These are phyloP conservation scores for Drosophila neotestacea DNA, from an alignment of 2,888 invertebrate genomes.

Conservation along the genomic window DNA sequence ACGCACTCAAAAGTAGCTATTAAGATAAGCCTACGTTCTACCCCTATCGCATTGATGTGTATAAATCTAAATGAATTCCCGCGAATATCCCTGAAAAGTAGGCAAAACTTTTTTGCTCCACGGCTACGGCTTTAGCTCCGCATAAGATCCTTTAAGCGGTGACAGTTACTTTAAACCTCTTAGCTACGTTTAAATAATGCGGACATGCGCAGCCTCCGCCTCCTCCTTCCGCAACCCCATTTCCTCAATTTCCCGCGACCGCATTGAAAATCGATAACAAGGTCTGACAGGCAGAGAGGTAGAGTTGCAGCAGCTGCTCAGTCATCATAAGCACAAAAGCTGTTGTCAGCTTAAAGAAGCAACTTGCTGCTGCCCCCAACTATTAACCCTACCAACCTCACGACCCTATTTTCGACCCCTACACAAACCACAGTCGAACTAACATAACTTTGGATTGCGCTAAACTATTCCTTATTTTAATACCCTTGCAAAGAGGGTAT, in stretches of 20 bases:
- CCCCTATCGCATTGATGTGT: neutral
- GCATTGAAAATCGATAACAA: conserved; percentile 67
- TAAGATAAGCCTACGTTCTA: conserved; percentile 6
- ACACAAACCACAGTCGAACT: neutral
- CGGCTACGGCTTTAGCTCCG: conserved; percentile 3
- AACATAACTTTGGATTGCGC: conserved; percentile 39
- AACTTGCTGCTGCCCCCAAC: neutral
- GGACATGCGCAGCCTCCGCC: conserved; percentile 18
- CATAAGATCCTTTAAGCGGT: conserved; percentile 17
- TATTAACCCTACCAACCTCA: neutral
- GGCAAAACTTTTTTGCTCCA: conserved; percentile 14
- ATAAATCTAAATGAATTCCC: conserved; percentile 17
- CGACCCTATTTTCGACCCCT: neutral
- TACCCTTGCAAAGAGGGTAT: no score
- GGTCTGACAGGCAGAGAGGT: conserved; percentile 3
- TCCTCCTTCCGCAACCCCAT: neutral
- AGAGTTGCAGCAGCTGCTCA: conserved; percentile 7
- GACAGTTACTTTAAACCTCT: conserved; percentile 42
- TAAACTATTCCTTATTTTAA: conserved; percentile 37
- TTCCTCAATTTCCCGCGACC: conserved; percentile 12
- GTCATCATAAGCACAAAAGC: conserved; percentile 52
- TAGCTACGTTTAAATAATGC: conserved; percentile 31
- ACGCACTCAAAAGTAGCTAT: conserved; percentile 6
- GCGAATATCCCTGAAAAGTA: conserved; percentile 19
- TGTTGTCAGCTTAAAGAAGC: conserved; percentile 43